A percentile compares a stretch with the other conserved stretches of the same genome.
Conservation (phyloP, 2,797 vertebrate genomes). For the Rallus crepitans region DNA sequence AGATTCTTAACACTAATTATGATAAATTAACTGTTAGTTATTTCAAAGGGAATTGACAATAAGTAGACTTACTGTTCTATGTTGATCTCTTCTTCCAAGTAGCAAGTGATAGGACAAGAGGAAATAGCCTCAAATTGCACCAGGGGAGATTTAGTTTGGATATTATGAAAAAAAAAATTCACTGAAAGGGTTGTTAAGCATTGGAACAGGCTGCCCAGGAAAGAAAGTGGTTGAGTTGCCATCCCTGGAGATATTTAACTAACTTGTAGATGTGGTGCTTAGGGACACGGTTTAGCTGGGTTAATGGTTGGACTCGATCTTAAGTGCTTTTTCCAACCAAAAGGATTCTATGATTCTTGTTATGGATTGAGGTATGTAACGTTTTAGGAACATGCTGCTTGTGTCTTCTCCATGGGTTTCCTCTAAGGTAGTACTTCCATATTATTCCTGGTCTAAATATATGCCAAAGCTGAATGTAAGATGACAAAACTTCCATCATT, state of each 20-base stretch:
- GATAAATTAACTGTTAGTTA: not conserved
- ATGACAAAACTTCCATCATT: not conserved
- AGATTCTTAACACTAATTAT: not conserved
- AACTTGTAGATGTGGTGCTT: rapidly evolving
- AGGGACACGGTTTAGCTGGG: not conserved
- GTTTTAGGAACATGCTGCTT: not conserved
- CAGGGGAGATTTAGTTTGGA: not conserved
- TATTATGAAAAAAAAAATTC: not conserved
- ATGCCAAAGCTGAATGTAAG: not conserved
- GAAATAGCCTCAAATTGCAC: not conserved
- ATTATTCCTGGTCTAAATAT: not conserved
- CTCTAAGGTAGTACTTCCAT: not conserved
- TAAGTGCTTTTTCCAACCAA: not conserved
- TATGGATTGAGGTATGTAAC: not conserved
- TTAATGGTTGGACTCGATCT: not conserved
- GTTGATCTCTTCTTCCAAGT: not conserved
- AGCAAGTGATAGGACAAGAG: not conserved
- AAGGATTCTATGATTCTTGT: not conserved
- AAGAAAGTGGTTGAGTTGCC: not conserved
- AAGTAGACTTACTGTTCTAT: not conserved
- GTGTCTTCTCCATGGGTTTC: not conserved
- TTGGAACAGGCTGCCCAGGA: not conserved
- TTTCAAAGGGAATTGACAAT: not conserved
- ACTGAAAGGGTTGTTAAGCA: not conserved
- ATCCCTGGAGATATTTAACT: not conserved